Evolutionary conservation across 2,113 vertebrate species (phyloP).

Genomic region (Eulacestoma nigropectus): DNA sequence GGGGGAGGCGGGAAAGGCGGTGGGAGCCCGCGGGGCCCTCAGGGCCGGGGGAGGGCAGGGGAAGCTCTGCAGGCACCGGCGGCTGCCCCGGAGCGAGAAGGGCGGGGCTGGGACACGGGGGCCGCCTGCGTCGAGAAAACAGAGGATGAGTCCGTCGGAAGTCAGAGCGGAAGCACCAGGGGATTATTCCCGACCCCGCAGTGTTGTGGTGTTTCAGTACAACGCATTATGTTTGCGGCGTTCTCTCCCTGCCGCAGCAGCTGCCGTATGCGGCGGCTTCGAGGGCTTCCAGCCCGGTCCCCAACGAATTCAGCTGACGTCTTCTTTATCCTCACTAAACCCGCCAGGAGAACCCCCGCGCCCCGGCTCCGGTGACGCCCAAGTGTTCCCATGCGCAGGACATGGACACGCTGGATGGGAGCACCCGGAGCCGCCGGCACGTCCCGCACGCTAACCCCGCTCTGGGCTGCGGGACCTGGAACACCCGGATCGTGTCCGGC

Average conservation of each 20-base stretch:
- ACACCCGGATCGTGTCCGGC: not conserved
- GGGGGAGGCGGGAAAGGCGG: not conserved
- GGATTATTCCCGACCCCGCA: not conserved
- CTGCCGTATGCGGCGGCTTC: not conserved
- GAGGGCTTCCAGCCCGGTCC: not conserved
- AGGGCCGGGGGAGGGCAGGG: not conserved
- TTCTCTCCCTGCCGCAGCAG: not conserved
- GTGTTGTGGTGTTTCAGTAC: not conserved
- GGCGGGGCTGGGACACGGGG: not conserved
- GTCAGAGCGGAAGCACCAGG: not conserved
- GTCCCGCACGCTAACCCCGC: not conserved
- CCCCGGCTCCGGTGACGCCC: not conserved
- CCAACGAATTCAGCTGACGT: not conserved
- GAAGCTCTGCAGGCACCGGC: not conserved
- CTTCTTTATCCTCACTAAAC: too few relatives aligned
- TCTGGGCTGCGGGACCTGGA: rapidly evolving
- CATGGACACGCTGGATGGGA: rapidly evolving
- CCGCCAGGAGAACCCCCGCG: not conserved
- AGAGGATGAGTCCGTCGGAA: not conserved
- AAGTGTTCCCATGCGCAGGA: rapidly evolving
- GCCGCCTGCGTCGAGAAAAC: not conserved
- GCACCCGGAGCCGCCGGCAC: not conserved
- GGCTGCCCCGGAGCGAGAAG: not conserved
- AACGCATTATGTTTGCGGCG: too few relatives aligned
- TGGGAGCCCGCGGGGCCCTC: not conserved